phyloP scores from a whole-genome alignment of 1,140 invertebrate species.

The Drepana arcuata region DNA sequence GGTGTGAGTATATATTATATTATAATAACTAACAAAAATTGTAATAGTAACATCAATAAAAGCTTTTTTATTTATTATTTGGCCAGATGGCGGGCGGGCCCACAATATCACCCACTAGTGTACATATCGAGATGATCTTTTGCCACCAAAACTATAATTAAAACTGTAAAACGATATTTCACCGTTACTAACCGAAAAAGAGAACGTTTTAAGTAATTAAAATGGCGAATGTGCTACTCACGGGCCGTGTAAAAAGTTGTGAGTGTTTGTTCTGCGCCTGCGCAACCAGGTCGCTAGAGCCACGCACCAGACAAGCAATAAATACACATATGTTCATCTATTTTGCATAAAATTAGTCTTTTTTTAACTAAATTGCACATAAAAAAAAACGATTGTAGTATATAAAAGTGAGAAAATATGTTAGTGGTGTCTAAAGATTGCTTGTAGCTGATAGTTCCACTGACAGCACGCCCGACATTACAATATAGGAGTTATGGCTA shows the following conservation, averaged over 20 bases:
- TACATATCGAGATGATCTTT: constrained; percentile 10
- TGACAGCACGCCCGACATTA: no score
- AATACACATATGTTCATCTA: constrained; percentile 6
- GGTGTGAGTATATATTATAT: no score
- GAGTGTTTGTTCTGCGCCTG: constrained; percentile 15
- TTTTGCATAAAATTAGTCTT: constrained; percentile 9
- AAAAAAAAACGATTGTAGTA: no score
- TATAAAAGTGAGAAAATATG: no score
- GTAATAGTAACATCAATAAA: no score
- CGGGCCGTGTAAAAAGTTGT: constrained; percentile 21
- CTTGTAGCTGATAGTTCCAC: no score
- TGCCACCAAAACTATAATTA: constrained; percentile 17
- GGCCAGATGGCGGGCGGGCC: no score
- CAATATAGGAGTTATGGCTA: no score
- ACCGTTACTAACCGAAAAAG: constrained; percentile 23
- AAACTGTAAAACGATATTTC: constrained; percentile 21
- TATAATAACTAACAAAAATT: no score
- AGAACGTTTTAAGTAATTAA: constrained; percentile 26
- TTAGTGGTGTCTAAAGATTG: no score
- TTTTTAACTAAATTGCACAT: constrained; percentile 15
- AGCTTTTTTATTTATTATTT: no score
- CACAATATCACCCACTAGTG: no score
- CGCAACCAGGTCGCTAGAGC: constrained; percentile 20
- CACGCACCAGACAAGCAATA: constrained; percentile 6
- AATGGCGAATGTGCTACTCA: constrained; percentile 13